Conservation (phyloP, 2,888 invertebrate species). For the Erynnis tages region DNA sequence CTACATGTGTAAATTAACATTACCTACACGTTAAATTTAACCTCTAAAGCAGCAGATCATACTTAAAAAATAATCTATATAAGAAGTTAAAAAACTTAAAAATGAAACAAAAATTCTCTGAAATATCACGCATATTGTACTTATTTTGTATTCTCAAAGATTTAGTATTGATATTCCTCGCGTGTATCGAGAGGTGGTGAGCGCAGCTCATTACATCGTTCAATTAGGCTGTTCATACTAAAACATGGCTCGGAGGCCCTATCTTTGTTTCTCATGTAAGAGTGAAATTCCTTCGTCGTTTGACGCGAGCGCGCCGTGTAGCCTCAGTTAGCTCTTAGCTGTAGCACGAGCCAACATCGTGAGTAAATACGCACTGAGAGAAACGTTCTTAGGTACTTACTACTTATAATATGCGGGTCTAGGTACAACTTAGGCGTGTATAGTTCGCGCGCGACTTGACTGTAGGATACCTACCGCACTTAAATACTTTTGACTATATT, state of each 20-base stretch:
- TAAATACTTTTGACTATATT: no score
- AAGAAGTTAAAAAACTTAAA: no score
- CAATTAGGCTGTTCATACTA: conserved; percentile 59
- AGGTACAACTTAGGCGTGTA: no score
- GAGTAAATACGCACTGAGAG: conserved; percentile 9
- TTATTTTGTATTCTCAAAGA: no score
- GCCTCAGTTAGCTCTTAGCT: conserved; percentile 50
- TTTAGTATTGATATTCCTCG: not conserved
- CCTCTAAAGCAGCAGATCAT: no score
- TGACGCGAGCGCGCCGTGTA: conserved; percentile 53
- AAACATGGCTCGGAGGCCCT: conserved; percentile 40
- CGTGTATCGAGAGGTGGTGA: conserved; percentile 4
- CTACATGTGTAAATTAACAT: no score
- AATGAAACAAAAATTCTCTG: no score
- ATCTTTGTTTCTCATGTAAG: conserved; percentile 57
- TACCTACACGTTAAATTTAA: no score
- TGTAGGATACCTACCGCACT: no score
- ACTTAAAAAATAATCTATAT: no score
- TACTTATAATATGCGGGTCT: not conserved
- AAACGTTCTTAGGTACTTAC: not conserved
- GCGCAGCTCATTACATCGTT: conserved; percentile 45
- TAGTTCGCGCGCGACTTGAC: no score
- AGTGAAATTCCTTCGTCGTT: conserved; percentile 58
- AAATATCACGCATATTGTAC: no score
- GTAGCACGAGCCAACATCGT: conserved; percentile 15